Evolutionary conservation across 2,113 vertebrate species (phyloP).

Genomic region (Onychostruthus taczanowskii): DNA sequence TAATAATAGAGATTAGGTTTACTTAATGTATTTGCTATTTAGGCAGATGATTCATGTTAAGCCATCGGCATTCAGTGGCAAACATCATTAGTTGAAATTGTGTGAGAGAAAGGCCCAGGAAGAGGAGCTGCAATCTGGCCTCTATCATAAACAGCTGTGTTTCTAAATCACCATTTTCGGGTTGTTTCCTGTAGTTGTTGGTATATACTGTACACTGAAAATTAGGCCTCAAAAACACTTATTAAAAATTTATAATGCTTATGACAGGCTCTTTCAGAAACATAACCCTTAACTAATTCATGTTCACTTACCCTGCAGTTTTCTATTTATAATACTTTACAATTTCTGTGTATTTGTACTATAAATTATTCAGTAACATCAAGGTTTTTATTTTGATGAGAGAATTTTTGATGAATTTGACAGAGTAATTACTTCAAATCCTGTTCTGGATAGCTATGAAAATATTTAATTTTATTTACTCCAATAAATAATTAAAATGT

Average conservation of each 20-base stretch:
- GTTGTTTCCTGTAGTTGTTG: constrained; percentile 68
- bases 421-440: constrained; percentile 87
- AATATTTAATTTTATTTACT: constrained; percentile 89
- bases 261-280: constrained; percentile 81
- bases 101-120: constrained; percentile 46
- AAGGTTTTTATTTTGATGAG: constrained; percentile 86
- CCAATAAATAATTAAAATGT: constrained; percentile 83
- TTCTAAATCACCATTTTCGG: constrained; percentile 59
- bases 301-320: constrained; percentile 82
- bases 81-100: constrained; percentile 67
- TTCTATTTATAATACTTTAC: constrained; percentile 83
- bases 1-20: constrained; percentile 56
- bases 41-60: constrained; percentile 59
- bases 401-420: constrained; percentile 86
- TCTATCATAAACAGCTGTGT: constrained; percentile 60
- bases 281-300: constrained; percentile 80
- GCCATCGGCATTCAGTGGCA: constrained; percentile 61
- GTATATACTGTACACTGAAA: constrained; percentile 68
- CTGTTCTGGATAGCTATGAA: constrained; percentile 79
- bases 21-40: constrained; percentile 68
- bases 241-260: constrained; percentile 83
- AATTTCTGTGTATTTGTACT: constrained; percentile 82
- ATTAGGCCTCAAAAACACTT: constrained; percentile 77
- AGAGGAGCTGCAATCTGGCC: constrained; percentile 60
- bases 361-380: constrained; percentile 85